Evolutionary conservation across 2,797 vertebrate species (phyloP), one percentile per base, ranked within the genome.

Genomic region (Phalloptychus januarius): DNA sequence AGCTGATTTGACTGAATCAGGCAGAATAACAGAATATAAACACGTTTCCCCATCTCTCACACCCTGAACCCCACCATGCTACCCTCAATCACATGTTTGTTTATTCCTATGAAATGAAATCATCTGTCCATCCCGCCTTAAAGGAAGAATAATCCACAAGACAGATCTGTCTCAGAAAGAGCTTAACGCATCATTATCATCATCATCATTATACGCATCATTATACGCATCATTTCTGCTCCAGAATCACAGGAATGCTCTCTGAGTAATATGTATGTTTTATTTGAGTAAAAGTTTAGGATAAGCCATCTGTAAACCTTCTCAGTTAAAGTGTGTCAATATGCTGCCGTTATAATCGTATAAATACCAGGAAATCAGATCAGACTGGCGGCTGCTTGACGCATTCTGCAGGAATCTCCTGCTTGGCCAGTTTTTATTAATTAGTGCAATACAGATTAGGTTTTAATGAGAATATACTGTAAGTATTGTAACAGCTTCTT

Each of bases 121-220:
- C 96, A 96, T 97, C 96, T 97, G 96, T 96, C 95, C 96, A 84
- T 87, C 92, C 94, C 36, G 73, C 77, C 78, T 65, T 74, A 83
- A 82, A 71, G 73, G 91, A 90, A 81, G 91, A 94, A 93, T 96
- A 97, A 97, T 97, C 96, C 96, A 86, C 90, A 90, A 95, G 95
- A 97, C 96, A 95, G 97, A 96, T 96, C 95, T 95, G 91, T 95
- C 94, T 95, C 91, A 74, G 96, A 91, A 94, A 93, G 94, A 96
- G 96, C 93, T 96, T 95, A 96, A 88, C 74, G 2, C 5, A 77
- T 78, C 72, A 58, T 63, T 63, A 23, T 18, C 48, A 65, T 2
- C 72, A 46, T 18, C 11, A 0, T 0, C 0, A n/a, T 18, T 18
- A 16, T 46, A 16, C 15, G 5, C 45, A 46, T 72, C 11, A 0